Evolutionary conservation across 2,113 vertebrate genomes (phyloP).

Genomic region (Thermophis baileyi): DNA sequence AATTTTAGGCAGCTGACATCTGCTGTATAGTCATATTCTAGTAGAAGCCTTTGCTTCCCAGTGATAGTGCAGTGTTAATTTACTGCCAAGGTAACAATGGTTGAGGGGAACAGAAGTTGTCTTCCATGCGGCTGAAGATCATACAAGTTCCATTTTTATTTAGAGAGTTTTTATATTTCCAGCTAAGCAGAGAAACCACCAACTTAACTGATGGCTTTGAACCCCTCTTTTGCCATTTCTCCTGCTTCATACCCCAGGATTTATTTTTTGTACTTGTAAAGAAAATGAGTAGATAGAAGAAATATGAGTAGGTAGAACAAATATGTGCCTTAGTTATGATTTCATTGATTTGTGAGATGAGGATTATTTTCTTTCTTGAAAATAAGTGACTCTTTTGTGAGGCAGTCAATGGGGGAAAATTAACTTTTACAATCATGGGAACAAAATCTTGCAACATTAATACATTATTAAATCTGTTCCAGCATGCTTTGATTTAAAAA

Average conservation of each 20-base stretch:
- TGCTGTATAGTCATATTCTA: constrained; percentile 5
- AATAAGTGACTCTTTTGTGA: background rate
- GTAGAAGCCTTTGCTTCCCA: constrained; percentile 14
- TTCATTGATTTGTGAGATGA: background rate
- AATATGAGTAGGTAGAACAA: background rate
- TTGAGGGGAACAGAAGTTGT: constrained; percentile 6
- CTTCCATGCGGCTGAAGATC: constrained; percentile 21
- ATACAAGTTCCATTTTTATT: constrained; percentile 14
- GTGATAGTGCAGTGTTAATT: constrained; percentile 29
- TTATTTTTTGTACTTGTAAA: background rate
- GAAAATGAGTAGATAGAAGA: background rate
- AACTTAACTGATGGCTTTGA: background rate
- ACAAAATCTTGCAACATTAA: background rate
- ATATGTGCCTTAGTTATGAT: background rate
- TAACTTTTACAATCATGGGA: background rate
- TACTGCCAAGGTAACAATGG: constrained; percentile 11
- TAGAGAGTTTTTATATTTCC: constrained; percentile 14
- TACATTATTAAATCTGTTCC: background rate
- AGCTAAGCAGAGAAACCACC: constrained; percentile 12
- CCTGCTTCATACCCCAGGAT: background rate
- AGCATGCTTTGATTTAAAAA: background rate
- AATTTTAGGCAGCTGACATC: constrained; percentile 38
- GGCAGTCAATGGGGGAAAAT: background rate
- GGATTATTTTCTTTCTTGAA: background rate
- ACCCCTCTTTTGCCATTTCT: constrained; percentile 8